Percentiles rank a stretch among this genome's conserved stretches.
Evolutionary conservation across 2,888 invertebrate species (phyloP).

Genomic region (Masnerella sp.): DNA sequence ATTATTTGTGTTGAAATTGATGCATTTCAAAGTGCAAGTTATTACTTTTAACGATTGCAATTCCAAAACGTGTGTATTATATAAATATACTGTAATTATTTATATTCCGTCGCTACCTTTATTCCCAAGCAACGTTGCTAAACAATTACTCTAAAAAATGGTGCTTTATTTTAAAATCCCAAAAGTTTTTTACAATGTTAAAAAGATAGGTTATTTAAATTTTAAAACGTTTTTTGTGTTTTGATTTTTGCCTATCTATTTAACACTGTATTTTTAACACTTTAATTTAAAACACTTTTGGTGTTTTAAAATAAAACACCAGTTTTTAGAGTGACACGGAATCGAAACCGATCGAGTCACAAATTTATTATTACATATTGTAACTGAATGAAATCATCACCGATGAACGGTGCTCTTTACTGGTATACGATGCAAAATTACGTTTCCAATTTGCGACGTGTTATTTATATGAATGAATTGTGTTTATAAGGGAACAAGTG

Average conservation of each 20-base stretch:
- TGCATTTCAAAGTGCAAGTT: constrained; percentile 33
- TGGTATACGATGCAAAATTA: neutral
- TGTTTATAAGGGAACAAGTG: constrained; percentile 5
- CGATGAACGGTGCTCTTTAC: neutral
- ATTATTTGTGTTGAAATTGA: constrained; percentile 22
- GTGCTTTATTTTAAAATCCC: too few species aligned
- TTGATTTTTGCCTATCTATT: too few species aligned
- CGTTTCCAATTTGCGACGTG: neutral
- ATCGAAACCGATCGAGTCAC: constrained; percentile 1
- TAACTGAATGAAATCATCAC: neutral
- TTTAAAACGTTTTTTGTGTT: too few species aligned
- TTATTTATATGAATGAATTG: constrained; percentile 13
- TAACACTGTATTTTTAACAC: too few species aligned
- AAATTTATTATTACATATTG: constrained; percentile 6
- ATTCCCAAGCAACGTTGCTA: constrained; percentile 13
- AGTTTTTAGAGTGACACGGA: constrained; percentile 1
- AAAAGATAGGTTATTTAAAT: too few species aligned
- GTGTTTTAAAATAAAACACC: neutral
- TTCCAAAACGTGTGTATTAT: constrained; percentile 14
- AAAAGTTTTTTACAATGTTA: too few species aligned
- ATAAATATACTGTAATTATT: constrained; percentile 25
- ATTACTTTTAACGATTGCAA: constrained; percentile 15
- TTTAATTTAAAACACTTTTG: too few species aligned
- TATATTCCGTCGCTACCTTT: constrained; percentile 21
- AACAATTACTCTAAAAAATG: too few species aligned